Base-by-base conservation (phyloP, 1,140 invertebrate genomes). In the Macrotrachela quadricornifera region DNA sequence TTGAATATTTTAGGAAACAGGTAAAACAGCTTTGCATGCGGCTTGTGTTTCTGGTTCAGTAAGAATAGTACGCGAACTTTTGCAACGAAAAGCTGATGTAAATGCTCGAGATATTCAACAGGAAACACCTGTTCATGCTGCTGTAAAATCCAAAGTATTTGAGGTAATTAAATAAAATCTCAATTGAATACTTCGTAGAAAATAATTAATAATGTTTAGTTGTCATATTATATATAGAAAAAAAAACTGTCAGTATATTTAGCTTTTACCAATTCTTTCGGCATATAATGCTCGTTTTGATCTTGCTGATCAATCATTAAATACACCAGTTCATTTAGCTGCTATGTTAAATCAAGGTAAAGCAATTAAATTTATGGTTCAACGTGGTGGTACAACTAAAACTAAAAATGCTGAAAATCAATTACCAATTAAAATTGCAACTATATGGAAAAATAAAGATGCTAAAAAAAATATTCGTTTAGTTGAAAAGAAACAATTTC, bases 371-470 rank as follows among this genome's bases (percentile, higher is more conserved):
- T 71, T 68, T 56, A 67, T 10, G 61, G 57, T 45, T 65, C 70
- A 51, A 63, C 67, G 66, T 66, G 69, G 69, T 44, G 68, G 67
- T 50, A 71, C 71, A 58, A 65, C 68, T 0, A 70, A 70, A 58
- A 57, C 59, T 30, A 71, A 71, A 57, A 69, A 71, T 51, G 61
- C 60, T 56, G 64, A 67, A 46, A 68, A 67, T 10, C 56, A 62
- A 38, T 61, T 60, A 36, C 60, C 67, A 13, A 63, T 59, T 56
- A 49, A 57, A 12, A 57, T 70, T 21, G 68, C 68, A 17, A 71
- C 71, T 57, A 67, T 68, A 42, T 62, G 59, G 43, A 64, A 64
- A 2, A 59, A 65, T 49, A 71, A 71, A 58, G 67, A 66, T 43
- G 62, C 64, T 4, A 56, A 59, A 13, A 70, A 70, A 56, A 69